phyloP scores from a whole-genome alignment of 2,797 vertebrate species.

The Phaenicophaeus curvirostris region DNA sequence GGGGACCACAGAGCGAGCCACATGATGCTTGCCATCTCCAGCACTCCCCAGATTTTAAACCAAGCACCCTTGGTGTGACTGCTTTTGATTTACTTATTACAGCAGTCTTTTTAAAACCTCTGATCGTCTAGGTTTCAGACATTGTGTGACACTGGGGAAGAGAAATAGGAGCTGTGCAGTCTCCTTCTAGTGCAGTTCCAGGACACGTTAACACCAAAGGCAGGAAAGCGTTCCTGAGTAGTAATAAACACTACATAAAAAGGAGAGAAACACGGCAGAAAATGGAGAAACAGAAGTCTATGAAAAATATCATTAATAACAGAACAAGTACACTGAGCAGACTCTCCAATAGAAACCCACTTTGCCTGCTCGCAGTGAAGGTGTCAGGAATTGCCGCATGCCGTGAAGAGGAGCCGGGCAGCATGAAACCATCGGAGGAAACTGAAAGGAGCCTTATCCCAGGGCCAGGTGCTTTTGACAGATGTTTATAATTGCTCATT shows the following conservation, averaged over 20 bases:
- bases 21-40: not conserved
- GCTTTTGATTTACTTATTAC: not conserved
- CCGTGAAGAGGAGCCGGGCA: not conserved
- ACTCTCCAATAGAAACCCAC: not conserved
- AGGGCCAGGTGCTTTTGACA: not conserved
- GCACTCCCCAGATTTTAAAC: not conserved
- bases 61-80: not conserved
- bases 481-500: not conserved
- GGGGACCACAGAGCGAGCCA: not conserved
- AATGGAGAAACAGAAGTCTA: not conserved
- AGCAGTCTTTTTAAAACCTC: not conserved
- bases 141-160: not conserved
- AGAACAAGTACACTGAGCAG: constrained; percentile 3
- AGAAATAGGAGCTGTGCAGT: not conserved
- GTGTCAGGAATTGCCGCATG: not conserved
- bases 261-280: not conserved
- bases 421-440: not conserved
- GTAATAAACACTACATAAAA: not conserved
- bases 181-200: not conserved
- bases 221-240: not conserved
- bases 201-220: not conserved
- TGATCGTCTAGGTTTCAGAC: not conserved
- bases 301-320: constrained; percentile 30
- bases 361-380: not conserved
- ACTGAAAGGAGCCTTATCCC: not conserved